phyloP scores from a whole-genome alignment of 2,888 invertebrate genomes.

The Slavum lentiscoides region DNA sequence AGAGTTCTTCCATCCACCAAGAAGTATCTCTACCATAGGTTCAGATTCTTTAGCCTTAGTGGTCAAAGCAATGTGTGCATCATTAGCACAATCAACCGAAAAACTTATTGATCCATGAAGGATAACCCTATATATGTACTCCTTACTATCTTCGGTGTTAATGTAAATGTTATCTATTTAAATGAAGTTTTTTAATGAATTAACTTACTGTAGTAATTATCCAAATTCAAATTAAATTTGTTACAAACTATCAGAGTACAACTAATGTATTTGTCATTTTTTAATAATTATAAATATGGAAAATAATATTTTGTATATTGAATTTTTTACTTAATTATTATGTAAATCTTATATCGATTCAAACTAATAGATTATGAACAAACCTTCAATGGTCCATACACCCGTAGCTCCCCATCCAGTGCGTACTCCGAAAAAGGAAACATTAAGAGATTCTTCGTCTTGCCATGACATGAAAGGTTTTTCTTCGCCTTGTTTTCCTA shows the following conservation, averaged over 20 bases:
- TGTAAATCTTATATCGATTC: too few relatives aligned
- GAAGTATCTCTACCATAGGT: conserved; percentile 83
- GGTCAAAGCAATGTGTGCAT: conserved; percentile 83
- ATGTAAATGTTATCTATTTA: conserved; percentile 48
- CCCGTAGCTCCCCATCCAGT: conserved; percentile 86
- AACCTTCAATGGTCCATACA: conserved; percentile 81
- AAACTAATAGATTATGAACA: conserved; percentile 47
- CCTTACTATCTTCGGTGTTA: conserved; percentile 33
- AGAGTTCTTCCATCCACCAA: conserved; percentile 86
- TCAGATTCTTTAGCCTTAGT: conserved; percentile 71
- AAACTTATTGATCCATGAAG: conserved; percentile 58
- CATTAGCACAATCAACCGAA: conserved; percentile 65
- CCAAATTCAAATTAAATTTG: background rate
- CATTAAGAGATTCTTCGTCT: conserved; percentile 72
- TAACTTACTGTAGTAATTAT: background rate
- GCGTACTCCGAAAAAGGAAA: conserved; percentile 78
- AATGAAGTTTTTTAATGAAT: background rate
- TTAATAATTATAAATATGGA: too few relatives aligned
- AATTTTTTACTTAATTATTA: too few relatives aligned
- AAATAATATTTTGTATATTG: too few relatives aligned
- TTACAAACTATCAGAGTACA: background rate
- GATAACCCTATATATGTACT: conserved; percentile 37
- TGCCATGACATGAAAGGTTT: conserved; percentile 74
- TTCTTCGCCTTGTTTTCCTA: conserved; percentile 73
- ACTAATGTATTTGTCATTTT: too few relatives aligned